Evolutionary conservation across 1,140 invertebrate genomes (phyloP).

Genomic region (Bombus difficillimus): DNA sequence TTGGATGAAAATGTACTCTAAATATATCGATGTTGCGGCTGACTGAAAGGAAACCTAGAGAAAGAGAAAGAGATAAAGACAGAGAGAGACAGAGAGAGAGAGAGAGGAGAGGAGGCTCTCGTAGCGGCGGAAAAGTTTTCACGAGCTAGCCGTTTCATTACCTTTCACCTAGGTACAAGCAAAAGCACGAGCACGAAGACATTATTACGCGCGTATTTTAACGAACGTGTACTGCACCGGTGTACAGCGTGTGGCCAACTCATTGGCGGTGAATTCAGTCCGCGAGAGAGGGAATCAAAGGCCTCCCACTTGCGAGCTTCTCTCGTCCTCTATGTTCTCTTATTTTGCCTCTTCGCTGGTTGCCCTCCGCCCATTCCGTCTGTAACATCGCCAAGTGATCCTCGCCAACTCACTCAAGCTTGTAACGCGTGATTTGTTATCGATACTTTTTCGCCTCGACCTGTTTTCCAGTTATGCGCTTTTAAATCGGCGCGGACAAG

Average conservation of each 20-base stretch:
- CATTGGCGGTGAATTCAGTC: not conserved
- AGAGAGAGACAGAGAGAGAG: not conserved
- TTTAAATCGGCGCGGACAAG: not conserved
- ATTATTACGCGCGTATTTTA: constrained; percentile 58
- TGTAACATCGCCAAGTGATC: constrained; percentile 27
- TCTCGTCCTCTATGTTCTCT: not conserved
- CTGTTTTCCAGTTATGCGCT: not conserved
- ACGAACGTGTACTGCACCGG: not conserved
- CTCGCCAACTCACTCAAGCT: not conserved
- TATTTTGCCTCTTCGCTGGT: constrained; percentile 2
- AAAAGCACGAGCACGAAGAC: constrained; percentile 46
- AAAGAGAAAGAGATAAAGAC: too few species aligned
- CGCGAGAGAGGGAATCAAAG: constrained; percentile 34
- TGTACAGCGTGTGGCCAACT: not conserved
- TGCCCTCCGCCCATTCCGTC: constrained; percentile 6
- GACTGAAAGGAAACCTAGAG: not conserved
- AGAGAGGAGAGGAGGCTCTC: not conserved
- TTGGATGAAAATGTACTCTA: not conserved
- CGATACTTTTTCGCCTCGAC: not conserved
- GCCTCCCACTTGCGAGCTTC: constrained; percentile 14
- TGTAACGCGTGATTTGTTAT: constrained; percentile 21
- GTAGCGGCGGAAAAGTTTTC: constrained; percentile 51
- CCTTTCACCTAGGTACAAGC: not conserved
- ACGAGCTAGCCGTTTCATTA: constrained; percentile 60
- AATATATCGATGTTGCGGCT: constrained; percentile 44